Evolutionary conservation across 2,888 invertebrate species (phyloP).

Genomic region (Acleris cristana): DNA sequence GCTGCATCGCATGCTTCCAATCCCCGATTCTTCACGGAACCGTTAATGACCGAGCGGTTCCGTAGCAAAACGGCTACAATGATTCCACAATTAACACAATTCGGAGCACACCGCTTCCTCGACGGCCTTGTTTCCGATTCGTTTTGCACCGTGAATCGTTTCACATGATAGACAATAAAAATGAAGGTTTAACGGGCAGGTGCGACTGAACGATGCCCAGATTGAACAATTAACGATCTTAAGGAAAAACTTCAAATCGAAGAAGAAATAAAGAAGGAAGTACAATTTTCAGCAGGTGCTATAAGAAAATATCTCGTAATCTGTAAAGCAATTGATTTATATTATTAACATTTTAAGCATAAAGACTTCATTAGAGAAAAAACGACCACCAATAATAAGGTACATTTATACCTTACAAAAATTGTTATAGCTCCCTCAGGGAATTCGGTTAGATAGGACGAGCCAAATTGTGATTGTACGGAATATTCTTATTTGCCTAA

Average conservation of each 20-base stretch:
- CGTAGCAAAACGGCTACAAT: conserved; percentile 62
- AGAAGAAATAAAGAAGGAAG: neutral
- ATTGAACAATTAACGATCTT: conserved; percentile 41
- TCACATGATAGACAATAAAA: conserved; percentile 60
- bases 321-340: neutral
- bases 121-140: conserved; percentile 78
- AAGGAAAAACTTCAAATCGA: neutral
- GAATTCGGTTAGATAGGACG: conserved; percentile 42
- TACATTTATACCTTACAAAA: conserved; percentile 41
- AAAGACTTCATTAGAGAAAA: conserved; percentile 4
- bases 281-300: neutral
- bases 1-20: conserved; percentile 61
- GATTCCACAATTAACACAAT: conserved; percentile 74
- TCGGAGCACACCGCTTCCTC: conserved; percentile 67
- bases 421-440: conserved; percentile 43
- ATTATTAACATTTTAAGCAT: neutral
- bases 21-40: conserved; percentile 58
- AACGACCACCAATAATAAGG: conserved; percentile 23
- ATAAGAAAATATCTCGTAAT: no score
- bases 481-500: conserved; percentile 51
- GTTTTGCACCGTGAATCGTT: conserved; percentile 75
- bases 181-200: conserved; percentile 65
- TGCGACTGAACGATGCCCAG: conserved; percentile 66
- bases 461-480: conserved; percentile 49
- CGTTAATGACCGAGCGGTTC: conserved; percentile 64